Evolutionary conservation across 2,113 vertebrate species (phyloP).

Genomic region (Siniperca knerii): DNA sequence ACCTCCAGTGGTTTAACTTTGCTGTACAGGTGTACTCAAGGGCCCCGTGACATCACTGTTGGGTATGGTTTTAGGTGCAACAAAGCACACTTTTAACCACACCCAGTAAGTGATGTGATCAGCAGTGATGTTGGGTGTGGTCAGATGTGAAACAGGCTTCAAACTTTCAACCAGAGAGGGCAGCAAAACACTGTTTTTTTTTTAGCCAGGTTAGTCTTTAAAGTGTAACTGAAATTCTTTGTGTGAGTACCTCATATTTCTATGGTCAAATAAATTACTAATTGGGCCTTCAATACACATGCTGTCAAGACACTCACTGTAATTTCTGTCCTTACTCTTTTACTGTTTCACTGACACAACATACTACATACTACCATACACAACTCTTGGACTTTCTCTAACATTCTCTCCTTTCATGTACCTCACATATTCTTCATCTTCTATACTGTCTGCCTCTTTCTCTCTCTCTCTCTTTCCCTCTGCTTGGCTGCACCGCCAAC

Average conservation of each 20-base stretch:
- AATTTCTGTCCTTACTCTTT: neutral
- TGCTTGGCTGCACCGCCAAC: constrained; percentile 68
- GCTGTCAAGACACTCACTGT: neutral
- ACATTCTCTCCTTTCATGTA: constrained; percentile 6
- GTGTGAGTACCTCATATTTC: constrained; percentile 1
- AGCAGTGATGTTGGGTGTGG: too few species aligned
- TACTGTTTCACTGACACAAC: neutral
- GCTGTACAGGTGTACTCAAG: too few species aligned
- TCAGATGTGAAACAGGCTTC: neutral
- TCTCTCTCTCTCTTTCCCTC: constrained; percentile 33
- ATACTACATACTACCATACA: neutral
- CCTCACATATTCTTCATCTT: constrained; percentile 14
- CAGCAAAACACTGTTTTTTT: neutral
- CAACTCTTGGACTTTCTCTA: constrained; percentile 18
- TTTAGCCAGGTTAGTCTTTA: neutral
- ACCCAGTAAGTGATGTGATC: too few species aligned
- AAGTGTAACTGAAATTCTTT: neutral
- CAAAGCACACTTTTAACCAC: too few species aligned
- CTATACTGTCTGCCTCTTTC: constrained; percentile 14
- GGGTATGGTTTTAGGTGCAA: too few species aligned
- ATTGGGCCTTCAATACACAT: neutral
- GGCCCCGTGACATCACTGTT: too few species aligned
- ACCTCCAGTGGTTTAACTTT: too few species aligned
- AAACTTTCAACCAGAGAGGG: neutral
- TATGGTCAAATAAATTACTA: neutral